Base-by-base conservation (phyloP, 2,797 vertebrate genomes). In the Chrysocyon brachyurus region DNA sequence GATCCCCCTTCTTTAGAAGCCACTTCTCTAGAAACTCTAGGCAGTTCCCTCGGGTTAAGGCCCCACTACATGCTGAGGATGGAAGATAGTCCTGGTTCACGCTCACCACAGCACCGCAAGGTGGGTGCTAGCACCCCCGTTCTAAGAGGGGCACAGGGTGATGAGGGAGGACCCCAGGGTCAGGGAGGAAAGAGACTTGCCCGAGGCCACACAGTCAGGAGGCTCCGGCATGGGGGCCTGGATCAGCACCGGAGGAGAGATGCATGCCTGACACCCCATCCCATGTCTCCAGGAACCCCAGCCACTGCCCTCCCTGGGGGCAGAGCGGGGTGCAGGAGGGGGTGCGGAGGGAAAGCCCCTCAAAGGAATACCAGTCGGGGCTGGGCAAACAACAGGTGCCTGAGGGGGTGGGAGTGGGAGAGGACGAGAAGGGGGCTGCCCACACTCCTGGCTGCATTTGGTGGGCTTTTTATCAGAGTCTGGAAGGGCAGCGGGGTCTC, bases 241-340 rank as follows among this genome's bases (percentile, higher is more conserved):
- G 70, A 33, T 46, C 24, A 4, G 49, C 12, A 3, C 5, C 1
- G 0, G 28, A 24, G 36, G 11, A 19, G 70, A 93, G 81, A 46
- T 46, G 12, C n/a, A 2, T 0, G 4, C 61, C 54, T 0, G 4
- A 59, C 12, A 36, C 9, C n/a, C 63, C 4, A 0, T 5, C 63
- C 36, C 26, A n/a, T 0, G 2, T 46, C 26, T 40, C 2, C 0
- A 10, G 73, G 17, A n/a, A 6, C 16, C 61, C 63, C 54, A 0
- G 0, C 4, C 2, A 2, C 3, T 12, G 49, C 2, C 86, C 17
- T 57, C 31, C 14, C 17, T 22, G 21, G 49, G 28, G 26, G 24
- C 61, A 57, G 52, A 85, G 36, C 2, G 14, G 28, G 49, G 46
- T 49, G 40, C 28, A 9, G 66, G 15, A 54, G 12, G 49, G 63